phyloP scores from a whole-genome alignment of 35 echinoderm and acorn worm genomes.

The Heliocidaris tuberculata region DNA sequence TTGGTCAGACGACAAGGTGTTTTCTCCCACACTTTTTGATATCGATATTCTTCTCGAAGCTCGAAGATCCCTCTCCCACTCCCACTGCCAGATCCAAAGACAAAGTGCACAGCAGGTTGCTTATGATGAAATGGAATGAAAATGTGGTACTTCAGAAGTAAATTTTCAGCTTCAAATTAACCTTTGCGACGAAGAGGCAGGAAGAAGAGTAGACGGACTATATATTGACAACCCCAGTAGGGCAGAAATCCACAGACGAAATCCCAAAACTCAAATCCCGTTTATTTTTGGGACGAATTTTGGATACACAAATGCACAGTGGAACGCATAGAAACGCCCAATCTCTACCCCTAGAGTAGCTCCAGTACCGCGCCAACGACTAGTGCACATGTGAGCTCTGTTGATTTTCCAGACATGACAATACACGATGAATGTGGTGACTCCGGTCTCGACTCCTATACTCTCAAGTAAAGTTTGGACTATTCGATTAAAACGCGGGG shows the following conservation, averaged over 20 bases:
- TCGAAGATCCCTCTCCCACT: background rate
- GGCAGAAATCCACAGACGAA: background rate
- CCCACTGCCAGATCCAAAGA: background rate
- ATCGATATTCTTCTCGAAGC: background rate
- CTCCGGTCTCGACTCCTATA: background rate
- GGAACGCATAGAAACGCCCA: background rate
- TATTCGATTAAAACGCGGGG: background rate
- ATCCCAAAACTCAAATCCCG: background rate
- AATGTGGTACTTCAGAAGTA: no score
- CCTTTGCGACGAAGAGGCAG: background rate
- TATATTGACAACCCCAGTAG: background rate
- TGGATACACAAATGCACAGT: background rate
- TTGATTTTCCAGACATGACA: background rate
- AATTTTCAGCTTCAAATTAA: background rate
- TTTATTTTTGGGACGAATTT: background rate
- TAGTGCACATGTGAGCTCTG: background rate
- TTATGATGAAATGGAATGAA: no score
- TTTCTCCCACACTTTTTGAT: background rate
- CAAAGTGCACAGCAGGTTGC: background rate
- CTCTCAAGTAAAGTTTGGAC: background rate
- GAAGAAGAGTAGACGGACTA: background rate
- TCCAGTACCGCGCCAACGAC: background rate
- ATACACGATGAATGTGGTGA: background rate
- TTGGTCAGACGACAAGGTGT: background rate
- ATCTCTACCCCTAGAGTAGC: background rate